phyloP scores from a whole-genome alignment of 2,113 vertebrate genomes.

The Alligator sinensis region DNA sequence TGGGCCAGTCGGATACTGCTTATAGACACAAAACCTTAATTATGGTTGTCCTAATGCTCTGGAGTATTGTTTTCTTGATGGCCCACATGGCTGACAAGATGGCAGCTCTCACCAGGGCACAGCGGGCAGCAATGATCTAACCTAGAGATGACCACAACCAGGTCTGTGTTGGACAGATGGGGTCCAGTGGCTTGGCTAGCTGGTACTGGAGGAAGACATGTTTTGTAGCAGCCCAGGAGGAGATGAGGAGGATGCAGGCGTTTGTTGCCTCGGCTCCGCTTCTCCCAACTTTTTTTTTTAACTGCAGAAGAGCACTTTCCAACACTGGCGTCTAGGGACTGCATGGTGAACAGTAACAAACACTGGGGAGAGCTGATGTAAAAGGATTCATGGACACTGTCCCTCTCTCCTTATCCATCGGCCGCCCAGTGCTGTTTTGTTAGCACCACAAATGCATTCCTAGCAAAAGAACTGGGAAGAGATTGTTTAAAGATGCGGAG shows the following conservation, averaged over 20 bases:
- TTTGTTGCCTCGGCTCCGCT: too few species aligned
- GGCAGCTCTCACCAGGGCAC: background rate
- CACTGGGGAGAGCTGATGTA: background rate
- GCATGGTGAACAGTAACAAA: background rate
- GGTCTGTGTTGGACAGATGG: background rate
- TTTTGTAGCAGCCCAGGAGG: background rate
- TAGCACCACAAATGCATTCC: background rate
- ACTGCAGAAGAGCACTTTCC: background rate
- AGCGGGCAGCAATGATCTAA: background rate
- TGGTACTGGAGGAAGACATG: background rate
- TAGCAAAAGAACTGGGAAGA: background rate
- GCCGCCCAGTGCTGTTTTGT: background rate
- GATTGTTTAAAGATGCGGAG: background rate
- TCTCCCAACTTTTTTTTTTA: too few species aligned
- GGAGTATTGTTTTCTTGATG: background rate
- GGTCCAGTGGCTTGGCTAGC: background rate
- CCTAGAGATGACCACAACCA: background rate
- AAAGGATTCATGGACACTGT: background rate
- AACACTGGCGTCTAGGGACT: background rate
- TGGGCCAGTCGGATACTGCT: background rate
- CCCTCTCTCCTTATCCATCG: background rate
- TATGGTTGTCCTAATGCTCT: background rate
- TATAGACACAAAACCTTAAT: background rate
- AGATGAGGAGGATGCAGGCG: background rate
- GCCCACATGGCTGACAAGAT: background rate